phyloP scores from a whole-genome alignment of 2,888 invertebrate species.

The Ophioninae sp. region DNA sequence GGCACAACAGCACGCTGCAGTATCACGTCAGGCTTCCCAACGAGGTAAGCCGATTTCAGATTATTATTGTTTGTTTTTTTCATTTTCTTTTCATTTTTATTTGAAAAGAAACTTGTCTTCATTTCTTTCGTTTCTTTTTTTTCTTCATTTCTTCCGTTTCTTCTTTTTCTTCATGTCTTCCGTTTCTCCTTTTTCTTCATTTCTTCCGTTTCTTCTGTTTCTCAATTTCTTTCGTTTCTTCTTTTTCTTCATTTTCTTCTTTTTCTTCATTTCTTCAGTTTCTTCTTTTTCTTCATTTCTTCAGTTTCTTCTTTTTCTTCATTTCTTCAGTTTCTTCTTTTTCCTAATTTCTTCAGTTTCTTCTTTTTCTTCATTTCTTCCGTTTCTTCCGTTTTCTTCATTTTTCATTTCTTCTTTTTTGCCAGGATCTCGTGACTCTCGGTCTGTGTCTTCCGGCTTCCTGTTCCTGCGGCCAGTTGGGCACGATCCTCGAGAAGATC shows the following conservation, averaged over 20 bases:
- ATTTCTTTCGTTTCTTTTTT: no score
- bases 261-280: no score
- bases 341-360: no score
- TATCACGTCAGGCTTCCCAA: slow-evolving; percentile 78
- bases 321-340: not conserved
- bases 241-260: no score
- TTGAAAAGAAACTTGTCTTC: no score
- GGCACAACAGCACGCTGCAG: slow-evolving; percentile 81
- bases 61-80: not conserved
- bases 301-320: not conserved
- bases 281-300: no score
- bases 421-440: slow-evolving; percentile 82
- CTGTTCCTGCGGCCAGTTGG: slow-evolving; percentile 79
- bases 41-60: slow-evolving; percentile 74
- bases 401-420: not conserved
- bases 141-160: no score
- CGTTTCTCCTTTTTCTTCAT: no score
- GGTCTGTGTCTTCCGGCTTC: slow-evolving; percentile 83
- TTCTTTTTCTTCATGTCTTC: no score
- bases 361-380: not conserved
- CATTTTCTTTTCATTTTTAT: not conserved
- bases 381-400: no score
- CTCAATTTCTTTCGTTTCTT: no score
- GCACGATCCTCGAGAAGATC: slow-evolving; percentile 72
- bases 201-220: no score